phyloP scores from a whole-genome alignment of 2,797 vertebrate species.

The Alauda arvensis region DNA sequence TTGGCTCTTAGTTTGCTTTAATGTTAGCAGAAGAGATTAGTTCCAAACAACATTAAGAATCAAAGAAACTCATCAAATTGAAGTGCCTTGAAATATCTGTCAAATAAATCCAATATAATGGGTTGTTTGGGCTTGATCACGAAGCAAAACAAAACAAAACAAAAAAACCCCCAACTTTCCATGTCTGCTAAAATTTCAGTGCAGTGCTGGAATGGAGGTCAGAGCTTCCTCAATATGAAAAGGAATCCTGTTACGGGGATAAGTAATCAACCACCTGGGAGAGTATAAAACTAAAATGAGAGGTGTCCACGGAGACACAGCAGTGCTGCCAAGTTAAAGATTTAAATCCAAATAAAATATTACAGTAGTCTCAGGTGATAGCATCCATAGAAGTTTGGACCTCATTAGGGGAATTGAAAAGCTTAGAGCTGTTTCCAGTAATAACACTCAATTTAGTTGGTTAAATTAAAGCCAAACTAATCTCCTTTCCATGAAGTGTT shows the following conservation, averaged over 20 bases:
- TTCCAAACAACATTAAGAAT: slow-evolving; percentile 51
- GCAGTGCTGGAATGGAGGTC: neutral
- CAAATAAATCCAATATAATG: slow-evolving; percentile 30
- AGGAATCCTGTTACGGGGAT: slow-evolving; percentile 50
- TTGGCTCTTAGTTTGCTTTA: slow-evolving; percentile 48
- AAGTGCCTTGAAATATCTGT: slow-evolving; percentile 36
- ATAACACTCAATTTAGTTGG: slow-evolving; percentile 62
- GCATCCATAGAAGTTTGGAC: slow-evolving; percentile 63
- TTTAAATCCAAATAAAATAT: slow-evolving; percentile 67
- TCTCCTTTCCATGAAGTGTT: slow-evolving; percentile 63
- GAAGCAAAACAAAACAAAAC: slow-evolving; percentile 12
- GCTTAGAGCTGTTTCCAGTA: slow-evolving; percentile 61
- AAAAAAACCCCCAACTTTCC: neutral
- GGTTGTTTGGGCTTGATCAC: slow-evolving; percentile 23
- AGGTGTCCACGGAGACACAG: slow-evolving; percentile 40
- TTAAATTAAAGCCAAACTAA: slow-evolving; percentile 67
- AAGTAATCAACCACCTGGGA: slow-evolving; percentile 58
- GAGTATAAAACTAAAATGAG: slow-evolving; percentile 62
- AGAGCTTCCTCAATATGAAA: slow-evolving; percentile 48
- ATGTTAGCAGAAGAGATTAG: slow-evolving; percentile 51
- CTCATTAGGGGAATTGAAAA: slow-evolving; percentile 65
- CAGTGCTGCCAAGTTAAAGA: slow-evolving; percentile 52
- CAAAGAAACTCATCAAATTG: slow-evolving; percentile 45
- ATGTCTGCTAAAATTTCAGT: slow-evolving; percentile 11
- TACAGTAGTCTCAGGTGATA: slow-evolving; percentile 67